A percentile compares a stretch with the other conserved stretches of the same genome.
Evolutionary conservation across 2,888 invertebrate species (phyloP).

Genomic region (Melanargia galathea): DNA sequence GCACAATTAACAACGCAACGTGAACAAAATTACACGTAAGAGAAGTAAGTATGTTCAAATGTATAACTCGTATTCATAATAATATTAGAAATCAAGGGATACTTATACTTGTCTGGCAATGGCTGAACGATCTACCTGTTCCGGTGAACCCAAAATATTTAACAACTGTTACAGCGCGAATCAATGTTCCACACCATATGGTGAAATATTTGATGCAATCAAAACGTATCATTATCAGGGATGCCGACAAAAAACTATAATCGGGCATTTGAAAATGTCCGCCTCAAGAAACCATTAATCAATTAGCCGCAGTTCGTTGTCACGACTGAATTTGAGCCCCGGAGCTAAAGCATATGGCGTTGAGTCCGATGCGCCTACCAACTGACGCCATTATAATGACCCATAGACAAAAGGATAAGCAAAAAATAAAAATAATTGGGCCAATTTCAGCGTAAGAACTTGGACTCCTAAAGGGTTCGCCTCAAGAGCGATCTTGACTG

Average conservation of each 20-base stretch:
- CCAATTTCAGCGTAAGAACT: constrained; percentile 73
- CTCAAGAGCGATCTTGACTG: constrained; percentile 70
- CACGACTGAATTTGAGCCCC: constrained; percentile 70
- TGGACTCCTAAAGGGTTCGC: constrained; percentile 77
- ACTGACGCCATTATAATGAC: constrained; percentile 76
- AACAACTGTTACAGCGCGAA: constrained; percentile 58
- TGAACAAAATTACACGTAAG: no score
- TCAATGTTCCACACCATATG: constrained; percentile 72
- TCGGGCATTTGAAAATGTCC: constrained; percentile 75
- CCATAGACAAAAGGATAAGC: constrained; percentile 65
- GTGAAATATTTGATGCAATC: constrained; percentile 67
- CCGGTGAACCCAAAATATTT: constrained; percentile 25
- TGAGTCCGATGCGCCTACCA: constrained; percentile 65
- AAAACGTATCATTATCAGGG: constrained; percentile 77
- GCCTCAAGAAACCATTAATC: constrained; percentile 74
- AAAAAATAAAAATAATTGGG: constrained; percentile 76
- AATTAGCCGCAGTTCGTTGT: constrained; percentile 75
- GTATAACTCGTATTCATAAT: neutral
- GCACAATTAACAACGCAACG: no score
- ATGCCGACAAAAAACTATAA: constrained; percentile 69
- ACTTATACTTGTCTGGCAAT: neutral
- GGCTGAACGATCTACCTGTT: constrained; percentile 26
- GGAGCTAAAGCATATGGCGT: constrained; percentile 71
- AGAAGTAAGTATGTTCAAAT: no score
- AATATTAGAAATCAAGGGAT: neutral